phyloP scores from a whole-genome alignment of 2,113 vertebrate genomes.

The Heterotis niloticus region DNA sequence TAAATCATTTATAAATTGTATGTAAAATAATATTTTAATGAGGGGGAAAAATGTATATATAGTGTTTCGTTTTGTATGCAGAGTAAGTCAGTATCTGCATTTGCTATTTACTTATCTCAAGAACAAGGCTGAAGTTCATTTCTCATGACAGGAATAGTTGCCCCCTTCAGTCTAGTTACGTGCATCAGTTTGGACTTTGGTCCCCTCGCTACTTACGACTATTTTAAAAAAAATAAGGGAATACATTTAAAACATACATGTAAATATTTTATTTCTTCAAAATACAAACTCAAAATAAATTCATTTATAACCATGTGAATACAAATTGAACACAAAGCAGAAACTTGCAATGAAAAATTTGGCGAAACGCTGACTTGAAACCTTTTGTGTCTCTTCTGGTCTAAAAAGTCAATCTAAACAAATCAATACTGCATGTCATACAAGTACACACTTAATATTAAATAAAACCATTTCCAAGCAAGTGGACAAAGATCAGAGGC shows the following conservation, averaged over 20 bases:
- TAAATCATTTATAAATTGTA: no score
- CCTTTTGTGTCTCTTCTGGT: not conserved
- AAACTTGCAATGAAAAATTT: not conserved
- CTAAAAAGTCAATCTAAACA: not conserved
- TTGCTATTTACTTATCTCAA: no score
- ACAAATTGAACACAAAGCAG: not conserved
- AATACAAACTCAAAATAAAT: constrained; percentile 3
- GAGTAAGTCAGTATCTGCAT: no score
- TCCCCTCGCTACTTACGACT: no score
- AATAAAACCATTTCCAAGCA: not conserved
- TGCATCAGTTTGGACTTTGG: no score
- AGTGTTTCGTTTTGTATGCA: no score
- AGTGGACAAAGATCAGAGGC: not conserved
- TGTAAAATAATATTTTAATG: no score
- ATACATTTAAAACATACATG: not conserved
- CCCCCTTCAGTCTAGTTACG: no score
- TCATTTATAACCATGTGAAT: not conserved
- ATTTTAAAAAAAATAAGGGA: no score
- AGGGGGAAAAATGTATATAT: no score
- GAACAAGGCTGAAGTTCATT: no score
- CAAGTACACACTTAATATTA: not conserved
- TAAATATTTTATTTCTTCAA: constrained; percentile 19
- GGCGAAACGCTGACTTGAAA: not conserved
- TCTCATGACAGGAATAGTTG: no score
- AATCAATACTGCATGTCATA: not conserved